Conservation (phyloP, 2,888 invertebrate genomes). For the Drosophila niveifrons region DNA sequence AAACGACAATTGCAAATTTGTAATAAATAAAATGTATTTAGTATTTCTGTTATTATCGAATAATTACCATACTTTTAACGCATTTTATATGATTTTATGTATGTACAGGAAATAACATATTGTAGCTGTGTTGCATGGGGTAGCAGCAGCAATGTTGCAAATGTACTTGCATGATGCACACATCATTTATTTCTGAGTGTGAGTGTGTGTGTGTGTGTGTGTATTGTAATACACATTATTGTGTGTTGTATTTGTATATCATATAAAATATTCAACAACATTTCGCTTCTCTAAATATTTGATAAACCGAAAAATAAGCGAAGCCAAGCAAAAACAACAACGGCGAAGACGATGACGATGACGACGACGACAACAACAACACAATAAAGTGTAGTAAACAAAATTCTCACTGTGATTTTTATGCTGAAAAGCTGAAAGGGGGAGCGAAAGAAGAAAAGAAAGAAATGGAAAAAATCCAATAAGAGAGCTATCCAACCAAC, state of each 20-base stretch:
- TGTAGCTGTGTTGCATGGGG: conserved; percentile 24
- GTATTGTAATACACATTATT: conserved; percentile 34
- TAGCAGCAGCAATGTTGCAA: conserved; percentile 13
- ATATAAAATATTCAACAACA: conserved; percentile 53
- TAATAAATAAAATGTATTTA: neutral
- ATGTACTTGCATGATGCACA: conserved; percentile 11
- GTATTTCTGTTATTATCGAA: neutral
- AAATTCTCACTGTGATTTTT: conserved; percentile 49
- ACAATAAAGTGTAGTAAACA: conserved; percentile 47
- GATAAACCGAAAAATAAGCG: conserved; percentile 54
- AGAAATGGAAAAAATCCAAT: conserved; percentile 45
- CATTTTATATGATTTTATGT: neutral
- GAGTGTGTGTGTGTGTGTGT: neutral
- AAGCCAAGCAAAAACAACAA: conserved; percentile 32
- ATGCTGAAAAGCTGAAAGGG: conserved; percentile 7
- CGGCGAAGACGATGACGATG: conserved; percentile 12
- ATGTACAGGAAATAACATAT: conserved; percentile 1
- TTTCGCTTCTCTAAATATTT: conserved; percentile 51
- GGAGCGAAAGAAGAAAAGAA: neutral
- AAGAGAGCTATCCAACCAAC: conserved; percentile 35
- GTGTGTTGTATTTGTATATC: conserved; percentile 31
- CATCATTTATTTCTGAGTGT: conserved; percentile 6
- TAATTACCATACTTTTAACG: neutral
- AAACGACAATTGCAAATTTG: too few relatives aligned
- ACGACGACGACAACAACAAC: conserved; percentile 21